Percentiles rank a stretch among this genome's conserved stretches.
phyloP scores from a whole-genome alignment of 2,113 vertebrate species.

The Setophaga petechia region DNA sequence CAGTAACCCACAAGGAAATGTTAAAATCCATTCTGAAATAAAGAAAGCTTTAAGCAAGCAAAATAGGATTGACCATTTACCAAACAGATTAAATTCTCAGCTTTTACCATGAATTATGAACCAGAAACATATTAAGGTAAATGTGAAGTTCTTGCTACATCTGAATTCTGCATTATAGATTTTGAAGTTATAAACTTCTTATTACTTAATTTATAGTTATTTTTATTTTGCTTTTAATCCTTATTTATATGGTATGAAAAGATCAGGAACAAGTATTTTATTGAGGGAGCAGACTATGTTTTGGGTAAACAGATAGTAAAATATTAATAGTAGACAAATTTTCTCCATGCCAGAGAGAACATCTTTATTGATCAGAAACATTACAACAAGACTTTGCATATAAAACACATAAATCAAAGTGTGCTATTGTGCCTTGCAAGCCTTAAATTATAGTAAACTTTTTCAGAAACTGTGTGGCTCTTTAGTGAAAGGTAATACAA shows the following conservation, averaged over 20 bases:
- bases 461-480: conserved; percentile 29
- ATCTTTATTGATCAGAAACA: conserved; percentile 63
- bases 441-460: conserved; percentile 45
- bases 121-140: not conserved
- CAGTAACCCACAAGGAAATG: not conserved
- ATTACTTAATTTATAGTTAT: not conserved
- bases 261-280: conserved; percentile 9
- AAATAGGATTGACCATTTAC: not conserved
- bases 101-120: not conserved
- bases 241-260: not conserved
- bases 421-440: conserved; percentile 13
- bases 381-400: conserved; percentile 49
- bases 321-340: conserved; percentile 66
- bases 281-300: conserved; percentile 24
- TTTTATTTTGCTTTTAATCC: not conserved
- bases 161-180: not conserved
- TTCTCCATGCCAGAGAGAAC: conserved; percentile 36
- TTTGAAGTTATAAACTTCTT: not conserved
- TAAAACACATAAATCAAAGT: conserved; percentile 52
- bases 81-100: not conserved
- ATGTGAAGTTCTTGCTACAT: not conserved
- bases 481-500: conserved; percentile 23
- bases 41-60: not conserved
- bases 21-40: not conserved
- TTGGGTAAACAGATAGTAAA: conserved; percentile 48